Evolutionary conservation across 2,797 vertebrate species (phyloP).

Genomic region (Hafferia zeledoni): DNA sequence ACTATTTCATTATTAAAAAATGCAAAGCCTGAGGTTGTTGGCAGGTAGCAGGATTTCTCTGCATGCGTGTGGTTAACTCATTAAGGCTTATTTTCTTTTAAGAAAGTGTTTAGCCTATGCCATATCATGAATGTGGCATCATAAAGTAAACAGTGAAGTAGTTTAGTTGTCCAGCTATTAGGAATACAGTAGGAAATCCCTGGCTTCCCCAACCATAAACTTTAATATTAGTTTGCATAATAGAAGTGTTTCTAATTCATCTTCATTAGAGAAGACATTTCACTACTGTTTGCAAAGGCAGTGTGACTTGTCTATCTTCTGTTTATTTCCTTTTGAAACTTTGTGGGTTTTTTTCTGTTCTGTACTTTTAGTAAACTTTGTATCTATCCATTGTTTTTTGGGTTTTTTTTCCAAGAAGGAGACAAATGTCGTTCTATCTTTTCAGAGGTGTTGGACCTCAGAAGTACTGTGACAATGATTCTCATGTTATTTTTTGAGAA

Average conservation of each 20-base stretch:
- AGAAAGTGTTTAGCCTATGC: conserved; percentile 23
- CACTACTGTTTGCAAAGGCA: neutral
- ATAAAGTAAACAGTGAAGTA: conserved; percentile 43
- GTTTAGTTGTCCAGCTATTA: conserved; percentile 46
- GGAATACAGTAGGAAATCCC: conserved; percentile 21
- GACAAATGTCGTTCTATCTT: neutral
- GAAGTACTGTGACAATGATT: neutral
- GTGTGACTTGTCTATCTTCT: neutral
- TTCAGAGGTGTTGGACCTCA: neutral
- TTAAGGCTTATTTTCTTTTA: conserved; percentile 54
- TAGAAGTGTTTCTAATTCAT: conserved; percentile 12
- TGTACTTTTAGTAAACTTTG: neutral
- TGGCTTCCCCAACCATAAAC: conserved; percentile 38
- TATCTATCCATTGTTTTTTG: neutral
- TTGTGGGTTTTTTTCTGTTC: neutral
- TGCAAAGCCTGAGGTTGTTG: conserved; percentile 55
- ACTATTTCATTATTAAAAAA: conserved; percentile 63
- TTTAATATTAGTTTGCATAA: conserved; percentile 43
- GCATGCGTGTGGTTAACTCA: conserved; percentile 56
- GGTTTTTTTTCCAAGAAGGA: neutral
- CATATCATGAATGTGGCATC: conserved; percentile 44
- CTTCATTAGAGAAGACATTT: neutral
- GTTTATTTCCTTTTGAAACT: neutral
- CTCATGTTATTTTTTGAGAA: neutral
- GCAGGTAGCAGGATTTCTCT: conserved; percentile 52